Percentiles rank a stretch among this genome's conserved stretches.
phyloP scores from a whole-genome alignment of 2,888 invertebrate species.

The Hybos culiciformis region DNA sequence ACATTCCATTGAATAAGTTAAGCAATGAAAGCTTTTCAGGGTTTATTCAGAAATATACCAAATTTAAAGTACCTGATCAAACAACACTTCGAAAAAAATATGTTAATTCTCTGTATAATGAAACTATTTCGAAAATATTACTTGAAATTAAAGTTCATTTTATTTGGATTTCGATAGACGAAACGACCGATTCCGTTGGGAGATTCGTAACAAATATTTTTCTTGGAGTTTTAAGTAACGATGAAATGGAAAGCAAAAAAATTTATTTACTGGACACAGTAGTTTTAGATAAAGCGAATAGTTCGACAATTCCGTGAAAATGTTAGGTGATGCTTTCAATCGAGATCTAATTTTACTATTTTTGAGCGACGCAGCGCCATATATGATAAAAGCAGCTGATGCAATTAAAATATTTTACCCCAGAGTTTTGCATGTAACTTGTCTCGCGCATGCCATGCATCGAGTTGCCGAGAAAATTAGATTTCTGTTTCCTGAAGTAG shows the following conservation, averaged over 20 bases:
- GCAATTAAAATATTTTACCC: constrained; percentile 18
- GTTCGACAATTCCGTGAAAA: constrained; percentile 1
- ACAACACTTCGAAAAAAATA: neutral
- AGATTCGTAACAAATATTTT: neutral
- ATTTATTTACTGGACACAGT: neutral
- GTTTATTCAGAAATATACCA: neutral
- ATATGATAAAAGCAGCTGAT: constrained; percentile 18
- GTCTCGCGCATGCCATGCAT: constrained; percentile 21
- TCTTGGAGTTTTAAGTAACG: neutral
- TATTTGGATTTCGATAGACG: neutral
- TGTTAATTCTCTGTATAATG: neutral
- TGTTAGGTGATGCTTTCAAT: constrained; percentile 1
- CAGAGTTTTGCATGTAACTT: constrained; percentile 21
- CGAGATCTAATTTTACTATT: neutral
- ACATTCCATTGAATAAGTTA: no score
- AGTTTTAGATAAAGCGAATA: constrained; percentile 5
- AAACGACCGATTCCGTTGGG: neutral
- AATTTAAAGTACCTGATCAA: neutral
- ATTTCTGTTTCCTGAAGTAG: neutral
- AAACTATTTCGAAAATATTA: neutral
- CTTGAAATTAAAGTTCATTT: neutral
- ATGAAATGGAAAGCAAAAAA: neutral
- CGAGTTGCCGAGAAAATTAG: constrained; percentile 20
- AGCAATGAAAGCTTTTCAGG: no score
- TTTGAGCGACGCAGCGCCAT: constrained; percentile 11